phyloP scores from a whole-genome alignment of 2,113 vertebrate genomes.

The Scatophagus argus region DNA sequence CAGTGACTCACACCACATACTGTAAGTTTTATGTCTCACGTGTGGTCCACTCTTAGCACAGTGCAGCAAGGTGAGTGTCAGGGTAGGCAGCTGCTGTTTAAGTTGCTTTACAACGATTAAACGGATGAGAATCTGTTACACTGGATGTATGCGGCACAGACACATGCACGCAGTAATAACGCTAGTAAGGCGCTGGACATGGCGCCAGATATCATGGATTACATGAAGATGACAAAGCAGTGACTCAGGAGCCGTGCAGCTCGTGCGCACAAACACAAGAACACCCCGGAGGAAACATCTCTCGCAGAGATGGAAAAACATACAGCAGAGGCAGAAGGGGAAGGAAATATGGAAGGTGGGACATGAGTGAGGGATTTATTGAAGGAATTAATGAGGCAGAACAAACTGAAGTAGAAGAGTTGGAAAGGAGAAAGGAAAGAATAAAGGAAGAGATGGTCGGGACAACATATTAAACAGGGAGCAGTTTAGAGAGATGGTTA shows the following conservation, averaged over 20 bases:
- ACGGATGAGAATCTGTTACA: slow-evolving; percentile 10
- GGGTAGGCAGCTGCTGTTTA: slow-evolving; percentile 27
- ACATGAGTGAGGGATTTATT: background rate
- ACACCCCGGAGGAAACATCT: background rate
- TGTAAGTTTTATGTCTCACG: slow-evolving; percentile 5
- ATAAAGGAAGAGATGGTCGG: background rate
- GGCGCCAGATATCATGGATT: slow-evolving; percentile 22
- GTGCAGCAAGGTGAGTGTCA: slow-evolving; percentile 1
- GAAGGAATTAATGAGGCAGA: background rate
- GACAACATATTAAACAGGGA: background rate
- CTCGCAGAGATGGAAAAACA: background rate
- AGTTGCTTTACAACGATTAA: background rate
- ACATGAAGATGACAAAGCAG: slow-evolving; percentile 13
- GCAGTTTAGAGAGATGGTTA: background rate
- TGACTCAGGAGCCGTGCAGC: slow-evolving; percentile 9
- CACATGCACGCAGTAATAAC: background rate
- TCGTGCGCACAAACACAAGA: background rate
- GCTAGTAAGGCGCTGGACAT: slow-evolving; percentile 17
- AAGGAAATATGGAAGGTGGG: background rate
- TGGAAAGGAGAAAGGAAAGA: background rate
- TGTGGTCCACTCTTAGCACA: background rate
- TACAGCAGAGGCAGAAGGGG: background rate
- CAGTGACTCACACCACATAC: slow-evolving; percentile 48
- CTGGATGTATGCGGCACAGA: background rate
- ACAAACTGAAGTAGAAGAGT: background rate